Evolutionary conservation across 2,113 vertebrate genomes (phyloP).

Genomic region (Larimichthys polyactis): DNA sequence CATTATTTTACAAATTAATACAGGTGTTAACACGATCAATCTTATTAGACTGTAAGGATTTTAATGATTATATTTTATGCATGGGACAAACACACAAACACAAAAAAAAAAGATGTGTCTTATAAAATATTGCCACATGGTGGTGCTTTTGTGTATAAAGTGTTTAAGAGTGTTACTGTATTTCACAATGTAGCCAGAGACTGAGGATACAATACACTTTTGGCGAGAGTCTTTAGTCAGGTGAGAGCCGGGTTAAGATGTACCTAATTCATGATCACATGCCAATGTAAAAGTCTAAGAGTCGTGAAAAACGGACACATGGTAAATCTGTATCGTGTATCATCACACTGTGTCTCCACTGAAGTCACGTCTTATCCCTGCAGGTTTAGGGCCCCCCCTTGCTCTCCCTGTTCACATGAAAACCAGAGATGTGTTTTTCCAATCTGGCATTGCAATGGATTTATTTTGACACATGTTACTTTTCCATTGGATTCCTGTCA

Average conservation of each 20-base stretch:
- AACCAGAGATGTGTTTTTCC: conserved; percentile 61
- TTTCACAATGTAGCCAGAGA: conserved; percentile 17
- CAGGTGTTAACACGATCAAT: not conserved
- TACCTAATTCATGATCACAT: not conserved
- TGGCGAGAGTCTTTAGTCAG: not conserved
- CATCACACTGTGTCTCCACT: conserved; percentile 42
- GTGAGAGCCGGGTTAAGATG: not conserved
- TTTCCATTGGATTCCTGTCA: conserved; percentile 65
- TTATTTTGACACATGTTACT: conserved; percentile 61
- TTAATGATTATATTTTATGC: not conserved
- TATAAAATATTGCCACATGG: conserved; percentile 68
- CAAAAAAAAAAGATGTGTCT: not conserved
- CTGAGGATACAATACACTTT: not conserved
- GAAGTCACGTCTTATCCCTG: conserved; percentile 18
- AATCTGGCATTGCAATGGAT: conserved; percentile 53
- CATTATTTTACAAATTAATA: not conserved
- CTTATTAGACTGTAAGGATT: not conserved
- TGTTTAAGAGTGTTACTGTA: conserved; percentile 14
- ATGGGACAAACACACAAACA: not conserved
- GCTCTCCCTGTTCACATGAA: conserved; percentile 34
- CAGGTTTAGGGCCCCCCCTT: conserved; percentile 26
- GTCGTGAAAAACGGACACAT: not conserved
- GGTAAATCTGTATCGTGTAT: conserved; percentile 8
- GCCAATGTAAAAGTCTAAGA: not conserved
- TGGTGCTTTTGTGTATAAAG: conserved; percentile 71